Conservation (phyloP, 2,113 vertebrate genomes). For the Mohoua ochrocephala region DNA sequence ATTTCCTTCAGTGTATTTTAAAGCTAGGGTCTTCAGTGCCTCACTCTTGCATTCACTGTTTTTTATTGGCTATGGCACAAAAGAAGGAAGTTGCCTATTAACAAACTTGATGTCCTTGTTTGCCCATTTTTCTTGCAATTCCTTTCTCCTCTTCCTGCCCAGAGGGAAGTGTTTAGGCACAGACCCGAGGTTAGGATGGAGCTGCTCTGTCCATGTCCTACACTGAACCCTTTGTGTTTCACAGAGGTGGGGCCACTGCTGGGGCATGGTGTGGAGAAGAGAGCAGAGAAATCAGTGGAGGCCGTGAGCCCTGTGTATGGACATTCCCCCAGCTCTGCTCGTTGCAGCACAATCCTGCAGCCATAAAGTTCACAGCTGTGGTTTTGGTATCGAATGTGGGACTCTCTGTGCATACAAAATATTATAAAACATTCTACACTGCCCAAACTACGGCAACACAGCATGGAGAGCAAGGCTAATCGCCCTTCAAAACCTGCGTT, state of each 20-base stretch:
- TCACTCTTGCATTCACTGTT: neutral
- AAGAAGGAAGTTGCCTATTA: neutral
- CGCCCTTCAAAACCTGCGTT: neutral
- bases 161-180: neutral
- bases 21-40: neutral
- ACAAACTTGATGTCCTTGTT: neutral
- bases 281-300: neutral
- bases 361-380: neutral
- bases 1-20: neutral
- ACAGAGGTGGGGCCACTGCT: neutral
- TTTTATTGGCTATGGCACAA: neutral
- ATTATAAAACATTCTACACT: neutral
- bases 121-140: neutral
- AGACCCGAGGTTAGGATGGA: neutral
- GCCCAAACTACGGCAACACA: neutral
- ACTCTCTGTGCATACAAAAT: neutral
- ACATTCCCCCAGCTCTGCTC: neutral
- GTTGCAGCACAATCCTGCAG: neutral
- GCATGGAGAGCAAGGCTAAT: neutral
- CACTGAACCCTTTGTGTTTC: neutral
- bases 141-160: neutral
- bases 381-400: neutral
- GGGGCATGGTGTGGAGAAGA: neutral
- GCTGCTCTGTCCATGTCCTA: neutral
- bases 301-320: neutral